phyloP scores from a whole-genome alignment of 2,113 vertebrate species.

The Vanacampus margaritifer region DNA sequence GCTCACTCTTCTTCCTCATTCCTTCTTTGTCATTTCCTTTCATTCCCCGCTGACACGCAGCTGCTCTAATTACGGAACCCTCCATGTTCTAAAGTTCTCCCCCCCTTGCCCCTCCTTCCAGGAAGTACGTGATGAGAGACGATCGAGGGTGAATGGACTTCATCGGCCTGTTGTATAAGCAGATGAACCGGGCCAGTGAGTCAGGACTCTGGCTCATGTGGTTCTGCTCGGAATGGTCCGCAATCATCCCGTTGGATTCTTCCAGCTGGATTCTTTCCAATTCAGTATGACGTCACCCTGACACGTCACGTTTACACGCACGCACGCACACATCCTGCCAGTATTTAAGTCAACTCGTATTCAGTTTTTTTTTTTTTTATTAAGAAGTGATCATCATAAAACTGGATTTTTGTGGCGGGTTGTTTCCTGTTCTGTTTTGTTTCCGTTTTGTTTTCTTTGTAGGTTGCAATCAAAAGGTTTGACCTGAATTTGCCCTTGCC shows the following conservation, averaged over 20 bases:
- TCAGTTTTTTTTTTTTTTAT: not conserved
- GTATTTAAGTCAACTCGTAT: not conserved
- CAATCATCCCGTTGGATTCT: conserved; percentile 19
- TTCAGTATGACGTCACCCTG: conserved; percentile 27
- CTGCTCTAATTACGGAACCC: conserved; percentile 20
- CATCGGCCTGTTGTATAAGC: conserved; percentile 46
- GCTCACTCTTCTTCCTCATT: conserved; percentile 29
- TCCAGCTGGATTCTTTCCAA: conserved; percentile 15
- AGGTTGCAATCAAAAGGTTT: not conserved
- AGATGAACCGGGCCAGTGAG: conserved; percentile 53
- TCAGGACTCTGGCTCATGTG: conserved; percentile 43
- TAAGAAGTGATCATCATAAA: not conserved
- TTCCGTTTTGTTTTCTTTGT: not conserved
- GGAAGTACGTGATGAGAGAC: conserved; percentile 42
- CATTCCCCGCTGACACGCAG: conserved; percentile 24
- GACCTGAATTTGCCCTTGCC: not conserved
- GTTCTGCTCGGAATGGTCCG: conserved; percentile 32
- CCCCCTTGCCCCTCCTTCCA: conserved; percentile 35
- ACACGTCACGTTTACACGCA: conserved; percentile 4
- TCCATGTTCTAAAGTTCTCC: conserved; percentile 2
- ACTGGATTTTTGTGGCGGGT: not conserved
- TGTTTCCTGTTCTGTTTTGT: not conserved
- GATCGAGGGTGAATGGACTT: conserved; percentile 39
- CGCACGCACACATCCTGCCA: not conserved
- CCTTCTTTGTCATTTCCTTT: conserved; percentile 1